Conservation (phyloP, 2,888 invertebrate genomes). For the Sinhomidia bicolor region DNA sequence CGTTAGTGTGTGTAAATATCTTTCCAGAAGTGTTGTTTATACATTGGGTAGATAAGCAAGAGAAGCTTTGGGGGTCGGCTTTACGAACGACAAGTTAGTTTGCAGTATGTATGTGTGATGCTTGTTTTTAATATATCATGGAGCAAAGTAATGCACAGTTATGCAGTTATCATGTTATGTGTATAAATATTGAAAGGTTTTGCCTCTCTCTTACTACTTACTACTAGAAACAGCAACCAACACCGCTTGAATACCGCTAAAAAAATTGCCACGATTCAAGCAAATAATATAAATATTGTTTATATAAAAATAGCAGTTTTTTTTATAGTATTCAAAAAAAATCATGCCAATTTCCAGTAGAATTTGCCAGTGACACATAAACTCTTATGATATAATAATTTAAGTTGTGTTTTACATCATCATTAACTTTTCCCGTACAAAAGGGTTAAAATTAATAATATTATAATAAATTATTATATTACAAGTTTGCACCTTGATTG, state of each 20-base stretch:
- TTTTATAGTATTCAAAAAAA: too few relatives aligned
- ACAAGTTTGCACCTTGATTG: too few relatives aligned
- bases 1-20: constrained; percentile 26
- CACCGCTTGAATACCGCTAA: constrained; percentile 66
- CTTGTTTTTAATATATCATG: constrained; percentile 5
- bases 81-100: background rate
- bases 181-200: constrained; percentile 32
- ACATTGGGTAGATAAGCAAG: constrained; percentile 47
- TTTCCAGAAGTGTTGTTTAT: constrained; percentile 64
- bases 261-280: constrained; percentile 47
- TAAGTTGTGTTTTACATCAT: too few relatives aligned
- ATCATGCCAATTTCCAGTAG: too few relatives aligned
- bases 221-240: background rate
- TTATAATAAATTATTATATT: too few relatives aligned
- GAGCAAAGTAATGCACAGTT: constrained; percentile 2
- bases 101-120: background rate
- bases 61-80: constrained; percentile 68
- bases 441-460: too few relatives aligned
- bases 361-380: too few relatives aligned
- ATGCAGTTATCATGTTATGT: background rate
- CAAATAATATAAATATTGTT: background rate
- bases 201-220: background rate
- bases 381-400: too few relatives aligned
- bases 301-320: too few relatives aligned
- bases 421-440: too few relatives aligned